Base-by-base conservation (phyloP, 2,113 vertebrate species). In the Salvelinus sp. region DNA sequence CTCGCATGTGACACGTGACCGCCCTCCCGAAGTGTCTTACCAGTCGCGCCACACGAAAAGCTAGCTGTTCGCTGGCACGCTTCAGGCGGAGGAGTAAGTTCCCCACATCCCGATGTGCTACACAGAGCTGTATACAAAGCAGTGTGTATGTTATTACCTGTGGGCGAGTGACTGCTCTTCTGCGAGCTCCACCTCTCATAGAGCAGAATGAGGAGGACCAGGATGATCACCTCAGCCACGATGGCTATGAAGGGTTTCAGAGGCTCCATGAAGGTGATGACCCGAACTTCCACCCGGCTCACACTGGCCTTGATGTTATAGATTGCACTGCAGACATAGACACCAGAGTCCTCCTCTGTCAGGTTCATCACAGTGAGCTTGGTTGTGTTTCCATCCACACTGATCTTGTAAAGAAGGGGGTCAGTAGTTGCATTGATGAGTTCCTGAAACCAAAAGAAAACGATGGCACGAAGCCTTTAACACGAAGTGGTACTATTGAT, bases 201-300 rank as follows among this genome's bases (percentile, higher is more conserved):
- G 33, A 95, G 74, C 22, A 95, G 84, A 80, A 98, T 93, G 16
- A 86, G 0, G 3, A 88, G 33, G 50, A 97, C 93, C 48, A 98
- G 83, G 47, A 95, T 0, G 7, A 89, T 2, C 14, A 96, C 97
- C 76, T 97, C 96, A 1, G 79, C 82, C 65, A 93, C 69, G 72
- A 98, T 89, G 65, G 67, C 93, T 1, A 96, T 0, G 79, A 98
- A 98, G 0, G 94, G 94, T 78, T 96, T 98, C 72, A 98, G 92
- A n/a, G 97, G 96, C 67, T 90, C 95, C 13, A 84, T 4, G 47
- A 94, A 85, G 30, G 89, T 93, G 64, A 98, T 88, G 58, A 98
- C 94, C 60, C 69, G 92, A 7, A 99, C 87, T 0, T 91, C 33
- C 73, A 94, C 6, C 0, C 22, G 83, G 1, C 80, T 67, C 77